Conservation (phyloP, 2,797 vertebrate genomes). For the Trachurus trachurus region DNA sequence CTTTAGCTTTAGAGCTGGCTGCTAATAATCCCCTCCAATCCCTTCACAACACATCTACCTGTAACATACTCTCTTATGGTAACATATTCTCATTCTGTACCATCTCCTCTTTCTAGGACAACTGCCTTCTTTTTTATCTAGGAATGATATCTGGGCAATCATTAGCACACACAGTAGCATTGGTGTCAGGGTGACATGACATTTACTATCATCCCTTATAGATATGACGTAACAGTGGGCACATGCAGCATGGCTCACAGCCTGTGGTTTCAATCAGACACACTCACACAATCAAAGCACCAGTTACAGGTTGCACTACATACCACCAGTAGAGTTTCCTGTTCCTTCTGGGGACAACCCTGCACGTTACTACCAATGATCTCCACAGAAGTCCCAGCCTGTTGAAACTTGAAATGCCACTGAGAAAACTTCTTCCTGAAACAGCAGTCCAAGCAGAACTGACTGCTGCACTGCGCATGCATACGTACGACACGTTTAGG, state of each 20-base stretch:
- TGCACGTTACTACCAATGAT: slow-evolving; percentile 47
- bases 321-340: slow-evolving; percentile 73
- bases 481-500: slow-evolving; percentile 44
- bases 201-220: slow-evolving; percentile 37
- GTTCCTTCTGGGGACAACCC: slow-evolving; percentile 67
- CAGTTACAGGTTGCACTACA: slow-evolving; percentile 45
- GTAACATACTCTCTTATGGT: slow-evolving; percentile 1
- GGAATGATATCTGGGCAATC: slow-evolving; percentile 15
- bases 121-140: slow-evolving; percentile 10
- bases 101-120: background rate
- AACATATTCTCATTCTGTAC: background rate
- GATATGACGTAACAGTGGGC: slow-evolving; percentile 40
- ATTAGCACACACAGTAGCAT: slow-evolving; percentile 12
- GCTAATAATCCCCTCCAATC: slow-evolving; percentile 77
- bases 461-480: slow-evolving; percentile 31
- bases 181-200: slow-evolving; percentile 34
- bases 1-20: slow-evolving; percentile 71
- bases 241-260: slow-evolving; percentile 48
- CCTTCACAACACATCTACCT: slow-evolving; percentile 41
- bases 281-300: slow-evolving; percentile 20
- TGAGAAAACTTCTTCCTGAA: background rate
- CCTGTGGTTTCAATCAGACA: slow-evolving; percentile 24
- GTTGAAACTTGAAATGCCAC: slow-evolving; percentile 30
- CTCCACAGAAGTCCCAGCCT: slow-evolving; percentile 70
- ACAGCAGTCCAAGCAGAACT: slow-evolving; percentile 25